Conservation (phyloP, 2,797 vertebrate genomes). For the Etheostoma nigrum region DNA sequence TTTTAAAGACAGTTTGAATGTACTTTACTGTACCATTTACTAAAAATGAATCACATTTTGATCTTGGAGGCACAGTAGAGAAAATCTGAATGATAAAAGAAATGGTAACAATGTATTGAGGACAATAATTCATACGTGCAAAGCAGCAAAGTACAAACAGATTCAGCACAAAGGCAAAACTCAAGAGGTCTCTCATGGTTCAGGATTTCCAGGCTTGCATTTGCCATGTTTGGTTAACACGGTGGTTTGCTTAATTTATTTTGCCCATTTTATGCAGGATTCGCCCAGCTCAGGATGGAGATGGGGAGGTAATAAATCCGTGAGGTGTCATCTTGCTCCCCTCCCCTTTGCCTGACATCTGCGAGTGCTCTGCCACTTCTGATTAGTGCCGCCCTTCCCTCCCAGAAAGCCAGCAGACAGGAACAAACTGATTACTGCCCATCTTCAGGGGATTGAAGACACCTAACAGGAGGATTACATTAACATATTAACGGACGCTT, state of each 20-base stretch:
- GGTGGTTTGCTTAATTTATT: slow-evolving; percentile 72
- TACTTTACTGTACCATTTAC: background rate
- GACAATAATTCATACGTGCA: slow-evolving; percentile 43
- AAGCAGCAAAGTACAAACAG: slow-evolving; percentile 41
- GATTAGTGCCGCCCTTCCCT: slow-evolving; percentile 84
- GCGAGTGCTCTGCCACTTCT: slow-evolving; percentile 81
- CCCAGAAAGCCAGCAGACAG: slow-evolving; percentile 84
- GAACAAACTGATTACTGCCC: slow-evolving; percentile 88
- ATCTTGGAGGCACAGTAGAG: background rate
- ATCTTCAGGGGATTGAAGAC: slow-evolving; percentile 84
- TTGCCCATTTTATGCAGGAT: slow-evolving; percentile 68
- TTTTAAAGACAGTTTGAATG: background rate
- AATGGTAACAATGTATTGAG: slow-evolving; percentile 8
- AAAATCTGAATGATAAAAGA: slow-evolving; percentile 14
- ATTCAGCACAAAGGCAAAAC: slow-evolving; percentile 50
- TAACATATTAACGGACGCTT: slow-evolving; percentile 83
- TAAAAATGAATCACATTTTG: background rate
- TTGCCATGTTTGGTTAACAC: slow-evolving; percentile 64
- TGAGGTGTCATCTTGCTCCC: slow-evolving; percentile 81
- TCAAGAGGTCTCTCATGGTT: slow-evolving; percentile 38
- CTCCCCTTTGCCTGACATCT: slow-evolving; percentile 75
- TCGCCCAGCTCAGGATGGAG: slow-evolving; percentile 58
- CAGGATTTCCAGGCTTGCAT: slow-evolving; percentile 29
- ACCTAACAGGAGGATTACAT: slow-evolving; percentile 86
- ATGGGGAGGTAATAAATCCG: slow-evolving; percentile 83